phyloP scores from a whole-genome alignment of 2,797 vertebrate genomes.

The Halcyon smyrnensis region DNA sequence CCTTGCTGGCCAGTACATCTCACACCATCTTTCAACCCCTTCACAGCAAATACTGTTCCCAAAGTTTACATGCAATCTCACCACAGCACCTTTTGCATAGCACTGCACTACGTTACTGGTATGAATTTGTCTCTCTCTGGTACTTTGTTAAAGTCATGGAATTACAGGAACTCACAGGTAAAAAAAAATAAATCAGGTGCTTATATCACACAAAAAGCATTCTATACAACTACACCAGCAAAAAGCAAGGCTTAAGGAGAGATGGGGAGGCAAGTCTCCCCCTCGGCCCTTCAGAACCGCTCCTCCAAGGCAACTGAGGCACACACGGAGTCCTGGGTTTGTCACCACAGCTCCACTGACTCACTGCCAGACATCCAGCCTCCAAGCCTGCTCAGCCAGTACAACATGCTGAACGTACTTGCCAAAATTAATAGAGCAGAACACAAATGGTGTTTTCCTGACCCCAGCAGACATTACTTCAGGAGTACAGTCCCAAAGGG shows the following conservation, averaged over 20 bases:
- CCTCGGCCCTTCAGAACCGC: neutral
- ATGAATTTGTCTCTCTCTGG: neutral
- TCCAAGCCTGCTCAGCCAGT: neutral
- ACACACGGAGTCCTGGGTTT: neutral
- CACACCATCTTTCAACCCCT: neutral
- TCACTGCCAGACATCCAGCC: neutral
- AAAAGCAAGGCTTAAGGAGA: neutral
- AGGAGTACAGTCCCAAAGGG: neutral
- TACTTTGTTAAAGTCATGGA: neutral
- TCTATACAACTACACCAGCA: neutral
- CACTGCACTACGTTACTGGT: neutral
- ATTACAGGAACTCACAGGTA: neutral
- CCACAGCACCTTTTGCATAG: neutral
- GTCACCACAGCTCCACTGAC: neutral
- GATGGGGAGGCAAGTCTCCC: neutral
- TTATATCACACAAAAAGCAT: neutral
- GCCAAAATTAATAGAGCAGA: neutral
- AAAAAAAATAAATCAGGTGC: neutral
- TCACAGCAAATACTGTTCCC: neutral
- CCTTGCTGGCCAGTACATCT: neutral
- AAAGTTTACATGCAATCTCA: neutral
- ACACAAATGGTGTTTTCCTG: neutral
- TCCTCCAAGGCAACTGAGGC: neutral
- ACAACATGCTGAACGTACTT: accelerated
- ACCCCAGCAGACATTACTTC: neutral